Evolutionary conservation across 1,140 invertebrate species (phyloP), one percentile per base, ranked within the genome.

Genomic region (Geopemphigus sp.): DNA sequence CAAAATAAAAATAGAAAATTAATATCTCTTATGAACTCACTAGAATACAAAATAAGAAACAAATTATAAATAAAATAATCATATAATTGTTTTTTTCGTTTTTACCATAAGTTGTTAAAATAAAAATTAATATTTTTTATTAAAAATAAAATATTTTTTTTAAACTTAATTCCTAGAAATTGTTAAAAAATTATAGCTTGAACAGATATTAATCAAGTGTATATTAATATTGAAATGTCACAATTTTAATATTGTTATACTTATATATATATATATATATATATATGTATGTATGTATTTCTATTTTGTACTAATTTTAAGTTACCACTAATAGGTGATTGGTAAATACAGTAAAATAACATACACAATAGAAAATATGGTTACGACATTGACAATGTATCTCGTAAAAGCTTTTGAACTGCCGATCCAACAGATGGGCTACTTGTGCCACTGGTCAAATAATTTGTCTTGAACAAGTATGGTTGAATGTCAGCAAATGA

Each of bases 401-500:
- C 95, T 85, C 92, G 92, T 50, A 97, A 91, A 50, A 97, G 89
- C 85, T 95, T 96, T 83, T 94, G 94, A 88, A 97, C 91, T 1
- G 94, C 94, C 82, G 92, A 94, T 39, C 92, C 91, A 82, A 95
- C 92, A 2, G 92, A 93, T 1, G 90, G 89, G 70, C 88, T 89
- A 22, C 90, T 88, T 45, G 92, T 90, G 53, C 92, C 91, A 26
- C 90, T 89, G 45, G 93, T 89, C 32, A 91, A 91, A 85, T 93
- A 93, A 78, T 92, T 91, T 59, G 94, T 87, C 86, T 86, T 81
- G 74, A 85, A 85, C 81, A 98, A 88, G 87, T 98, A 99, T 53
- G 97, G 97, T 85, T 98, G 97, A 63, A 97, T 92, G 86, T 98
- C 96, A 3, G 89, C 86, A 86, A 92, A 97, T 15, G 91, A 90